Conservation (phyloP, 2,797 vertebrate genomes). For the Urophycis tenuis region DNA sequence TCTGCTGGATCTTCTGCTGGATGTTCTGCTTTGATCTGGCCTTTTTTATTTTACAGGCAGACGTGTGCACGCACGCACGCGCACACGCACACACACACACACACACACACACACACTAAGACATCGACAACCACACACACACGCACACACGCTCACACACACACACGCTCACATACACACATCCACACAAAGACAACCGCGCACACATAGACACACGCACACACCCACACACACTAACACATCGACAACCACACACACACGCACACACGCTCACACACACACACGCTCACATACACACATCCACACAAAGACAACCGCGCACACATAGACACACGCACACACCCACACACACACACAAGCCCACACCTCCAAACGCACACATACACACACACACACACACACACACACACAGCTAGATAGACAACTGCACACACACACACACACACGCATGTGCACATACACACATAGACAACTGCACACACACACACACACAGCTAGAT, state of each 20-base stretch:
- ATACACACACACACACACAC: slow-evolving; percentile 12
- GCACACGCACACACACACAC: slow-evolving; percentile 5
- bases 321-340: no score
- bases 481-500: slow-evolving; percentile 8
- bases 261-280: slow-evolving; percentile 8
- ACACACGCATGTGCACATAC: not conserved
- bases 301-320: slow-evolving; percentile 12
- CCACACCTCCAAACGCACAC: no score
- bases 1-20: slow-evolving; percentile 42
- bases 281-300: slow-evolving; percentile 19
- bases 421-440: slow-evolving; percentile 11
- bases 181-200: not conserved
- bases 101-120: slow-evolving; percentile 9
- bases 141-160: slow-evolving; percentile 4
- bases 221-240: slow-evolving; percentile 7
- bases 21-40: slow-evolving; percentile 52
- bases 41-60: slow-evolving; percentile 38
- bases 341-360: slow-evolving; percentile 4
- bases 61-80: slow-evolving; percentile 24
- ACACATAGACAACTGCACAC: slow-evolving; percentile 19
- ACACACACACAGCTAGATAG: no score
- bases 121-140: no score
- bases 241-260: slow-evolving; percentile 11
- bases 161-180: not conserved
- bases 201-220: slow-evolving; percentile 16